Conservation (phyloP, 2,113 vertebrate species). For the Brienomyrus brachyistius region DNA sequence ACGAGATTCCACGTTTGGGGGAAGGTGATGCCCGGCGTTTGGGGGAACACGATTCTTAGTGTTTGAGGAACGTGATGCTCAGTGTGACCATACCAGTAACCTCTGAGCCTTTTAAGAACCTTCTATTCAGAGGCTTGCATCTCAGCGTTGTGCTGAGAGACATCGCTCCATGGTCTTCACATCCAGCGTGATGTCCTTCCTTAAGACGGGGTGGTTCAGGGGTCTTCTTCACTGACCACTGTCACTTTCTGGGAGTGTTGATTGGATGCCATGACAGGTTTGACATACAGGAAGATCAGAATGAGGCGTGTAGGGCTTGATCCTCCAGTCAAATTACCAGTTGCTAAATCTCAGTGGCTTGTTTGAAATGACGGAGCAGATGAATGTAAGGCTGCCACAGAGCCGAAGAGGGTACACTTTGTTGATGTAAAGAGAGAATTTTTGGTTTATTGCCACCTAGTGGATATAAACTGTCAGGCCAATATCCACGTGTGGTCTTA, state of each 20-base stretch:
- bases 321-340: background rate
- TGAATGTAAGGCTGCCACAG: background rate
- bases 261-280: background rate
- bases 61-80: background rate
- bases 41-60: background rate
- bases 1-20: background rate
- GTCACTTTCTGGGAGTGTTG: background rate
- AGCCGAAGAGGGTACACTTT: background rate
- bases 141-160: background rate
- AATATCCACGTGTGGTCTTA: background rate
- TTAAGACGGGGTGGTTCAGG: background rate
- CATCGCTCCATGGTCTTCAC: background rate
- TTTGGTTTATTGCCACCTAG: slow-evolving; percentile 10
- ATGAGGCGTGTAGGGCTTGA: background rate
- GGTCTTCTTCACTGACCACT: background rate
- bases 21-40: background rate
- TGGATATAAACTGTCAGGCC: background rate
- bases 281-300: background rate
- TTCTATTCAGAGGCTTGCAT: background rate
- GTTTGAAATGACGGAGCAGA: background rate
- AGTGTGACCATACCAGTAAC: background rate
- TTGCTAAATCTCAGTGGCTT: background rate
- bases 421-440: background rate
- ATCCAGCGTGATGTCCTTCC: background rate
- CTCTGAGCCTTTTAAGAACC: background rate